Evolutionary conservation across 2,113 vertebrate genomes (phyloP).

Genomic region (Actinemys pallida): DNA sequence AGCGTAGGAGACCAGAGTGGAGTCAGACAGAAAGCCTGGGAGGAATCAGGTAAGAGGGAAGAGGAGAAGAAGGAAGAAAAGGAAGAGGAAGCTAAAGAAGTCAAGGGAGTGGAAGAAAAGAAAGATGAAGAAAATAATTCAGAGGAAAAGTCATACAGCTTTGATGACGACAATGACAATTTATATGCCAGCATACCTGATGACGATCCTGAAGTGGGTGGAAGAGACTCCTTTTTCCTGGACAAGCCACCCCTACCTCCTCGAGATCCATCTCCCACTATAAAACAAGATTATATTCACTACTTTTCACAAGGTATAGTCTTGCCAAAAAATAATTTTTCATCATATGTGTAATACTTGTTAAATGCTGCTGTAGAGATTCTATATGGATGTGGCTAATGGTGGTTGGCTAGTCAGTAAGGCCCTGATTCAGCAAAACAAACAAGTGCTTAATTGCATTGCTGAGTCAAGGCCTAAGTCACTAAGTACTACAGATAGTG

Average conservation of each 20-base stretch:
- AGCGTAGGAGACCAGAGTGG: background rate
- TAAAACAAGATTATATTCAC: conserved; percentile 62
- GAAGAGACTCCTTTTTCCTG: background rate
- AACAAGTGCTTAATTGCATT: background rate
- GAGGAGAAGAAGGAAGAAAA: background rate
- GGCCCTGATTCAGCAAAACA: background rate
- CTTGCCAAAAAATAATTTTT: background rate
- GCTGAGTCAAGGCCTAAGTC: background rate
- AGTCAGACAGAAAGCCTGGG: background rate
- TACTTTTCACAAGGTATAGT: conserved; percentile 80
- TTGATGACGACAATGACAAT: conserved; percentile 45
- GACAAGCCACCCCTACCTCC: conserved; percentile 84
- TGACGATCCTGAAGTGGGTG: background rate
- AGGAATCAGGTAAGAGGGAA: background rate
- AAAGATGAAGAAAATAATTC: conserved; percentile 58
- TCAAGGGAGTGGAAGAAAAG: conserved; percentile 39
- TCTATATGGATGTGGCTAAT: background rate
- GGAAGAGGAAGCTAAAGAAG: background rate
- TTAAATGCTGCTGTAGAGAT: background rate
- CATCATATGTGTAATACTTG: background rate
- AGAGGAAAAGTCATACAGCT: background rate
- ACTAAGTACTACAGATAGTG: background rate
- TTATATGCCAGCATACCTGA: conserved; percentile 76
- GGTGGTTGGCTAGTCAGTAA: background rate
- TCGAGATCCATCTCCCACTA: conserved; percentile 61